Evolutionary conservation across 2,113 vertebrate genomes (phyloP).

Genomic region (Corvus moneduloides): DNA sequence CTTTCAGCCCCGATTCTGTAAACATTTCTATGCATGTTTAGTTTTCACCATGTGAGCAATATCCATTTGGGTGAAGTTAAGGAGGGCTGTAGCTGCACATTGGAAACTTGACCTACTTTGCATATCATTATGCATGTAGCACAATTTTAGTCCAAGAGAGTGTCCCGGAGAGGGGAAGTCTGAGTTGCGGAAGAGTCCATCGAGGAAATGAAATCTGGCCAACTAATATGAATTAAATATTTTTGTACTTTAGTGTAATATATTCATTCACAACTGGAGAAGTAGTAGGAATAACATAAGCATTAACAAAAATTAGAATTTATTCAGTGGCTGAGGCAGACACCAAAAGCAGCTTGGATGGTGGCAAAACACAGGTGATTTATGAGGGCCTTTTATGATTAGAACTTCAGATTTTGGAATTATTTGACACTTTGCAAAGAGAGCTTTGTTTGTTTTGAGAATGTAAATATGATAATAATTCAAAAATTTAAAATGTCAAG

Average conservation of each 20-base stretch:
- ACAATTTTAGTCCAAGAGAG: constrained; percentile 32
- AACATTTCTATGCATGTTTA: constrained; percentile 48
- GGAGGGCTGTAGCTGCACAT: background rate
- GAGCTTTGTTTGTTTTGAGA: background rate
- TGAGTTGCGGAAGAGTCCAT: background rate
- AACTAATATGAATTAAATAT: constrained; percentile 34
- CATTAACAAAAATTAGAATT: constrained; percentile 43
- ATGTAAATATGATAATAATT: background rate
- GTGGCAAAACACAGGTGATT: background rate
- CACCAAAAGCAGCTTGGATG: background rate
- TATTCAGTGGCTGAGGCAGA: constrained; percentile 36
- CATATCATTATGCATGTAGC: background rate
- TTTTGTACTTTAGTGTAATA: constrained; percentile 21
- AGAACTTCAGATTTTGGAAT: background rate
- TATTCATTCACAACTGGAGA: constrained; percentile 29
- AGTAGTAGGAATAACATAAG: constrained; percentile 16
- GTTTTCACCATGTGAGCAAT: background rate
- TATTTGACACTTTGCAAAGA: background rate
- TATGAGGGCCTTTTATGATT: constrained; percentile 6
- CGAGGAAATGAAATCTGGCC: constrained; percentile 26
- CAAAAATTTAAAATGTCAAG: background rate
- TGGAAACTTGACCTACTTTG: constrained; percentile 40
- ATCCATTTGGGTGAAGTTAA: constrained; percentile 3
- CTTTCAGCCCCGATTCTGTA: constrained; percentile 27
- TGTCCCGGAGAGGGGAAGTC: constrained; percentile 20